Conservation (phyloP, 2,797 vertebrate genomes). For the Anableps anableps region DNA sequence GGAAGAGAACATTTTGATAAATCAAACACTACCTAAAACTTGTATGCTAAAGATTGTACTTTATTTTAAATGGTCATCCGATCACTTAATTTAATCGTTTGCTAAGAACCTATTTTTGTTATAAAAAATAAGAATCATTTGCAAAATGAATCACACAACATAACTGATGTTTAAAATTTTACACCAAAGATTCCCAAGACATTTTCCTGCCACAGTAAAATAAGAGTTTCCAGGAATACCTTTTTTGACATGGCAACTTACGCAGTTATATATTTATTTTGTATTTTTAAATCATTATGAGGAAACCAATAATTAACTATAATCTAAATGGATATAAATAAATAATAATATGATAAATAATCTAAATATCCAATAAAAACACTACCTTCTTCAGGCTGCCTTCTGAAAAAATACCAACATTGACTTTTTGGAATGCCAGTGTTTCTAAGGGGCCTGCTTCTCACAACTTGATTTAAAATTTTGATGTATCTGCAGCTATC, state of each 20-base stretch:
- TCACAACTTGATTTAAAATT: not conserved
- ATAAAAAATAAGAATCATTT: not conserved
- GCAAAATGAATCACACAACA: not conserved
- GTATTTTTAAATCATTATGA: not conserved
- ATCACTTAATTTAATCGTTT: not conserved
- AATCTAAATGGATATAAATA: too few species aligned
- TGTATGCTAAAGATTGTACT: too few species aligned
- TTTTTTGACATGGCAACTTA: not conserved
- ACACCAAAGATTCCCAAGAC: not conserved
- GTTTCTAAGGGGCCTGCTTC: not conserved
- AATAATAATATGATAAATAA: too few species aligned
- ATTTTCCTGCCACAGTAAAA: not conserved
- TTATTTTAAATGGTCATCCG: not conserved
- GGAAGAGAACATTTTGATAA: not conserved
- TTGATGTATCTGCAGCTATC: not conserved
- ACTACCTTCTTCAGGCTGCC: not conserved
- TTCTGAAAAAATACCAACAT: not conserved
- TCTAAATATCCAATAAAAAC: not conserved
- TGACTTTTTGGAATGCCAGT: not conserved
- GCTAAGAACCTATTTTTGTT: not conserved
- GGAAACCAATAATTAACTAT: not conserved
- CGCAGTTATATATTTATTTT: not conserved
- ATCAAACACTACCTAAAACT: not conserved
- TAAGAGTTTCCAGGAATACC: not conserved
- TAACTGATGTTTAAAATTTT: not conserved